Base-by-base conservation (phyloP, 2,888 invertebrate species). In the Diadromus collaris region DNA sequence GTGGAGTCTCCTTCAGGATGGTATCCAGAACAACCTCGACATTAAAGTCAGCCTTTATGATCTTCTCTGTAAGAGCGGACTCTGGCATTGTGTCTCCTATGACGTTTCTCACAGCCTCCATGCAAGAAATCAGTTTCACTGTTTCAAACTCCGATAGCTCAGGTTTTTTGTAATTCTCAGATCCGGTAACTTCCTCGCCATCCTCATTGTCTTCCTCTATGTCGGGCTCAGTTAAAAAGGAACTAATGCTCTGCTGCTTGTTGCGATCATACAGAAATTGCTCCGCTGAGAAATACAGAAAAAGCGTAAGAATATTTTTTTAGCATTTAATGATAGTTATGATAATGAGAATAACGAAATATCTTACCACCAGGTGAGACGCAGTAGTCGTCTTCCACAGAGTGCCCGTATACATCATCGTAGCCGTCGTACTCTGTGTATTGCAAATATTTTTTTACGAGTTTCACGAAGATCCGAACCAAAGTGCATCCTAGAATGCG, bases 371-470 rank as follows among this genome's bases (percentile, higher is more conserved):
- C 96, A 2, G 98, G 98, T 16, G 98, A 98, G 86, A 97, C 94
- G 88, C 95, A 96, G 90, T 94, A 96, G 89, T 97, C 97, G 88
- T 98, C 98, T 91, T 98, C 98, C 54, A 98, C 95, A 2, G 98
- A 98, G 91, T 97, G 96, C 13, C 98, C 98, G 90, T 97, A 98
- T 78, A 97, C 94, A 92, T 97, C 97, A 88, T 97, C 97, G 86
- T 96, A 96, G 19, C 94, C 95, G 87, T 98, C 98, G 89, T 96
- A 98, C 88, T 98, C 98, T 95, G 87, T 38, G 92, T 91, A 82
- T 81, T 32, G 21, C 24, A 41, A 78, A 73, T 34, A 41, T 19
- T 27, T 24, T n/a, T 34, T 27, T 48, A 2, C 64, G 9, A 72
- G 9, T 29, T n/a, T 83, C 64, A 41, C 16, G 16, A 41, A 4